phyloP scores from a whole-genome alignment of 2,888 invertebrate genomes.

The Spodoptera picta region DNA sequence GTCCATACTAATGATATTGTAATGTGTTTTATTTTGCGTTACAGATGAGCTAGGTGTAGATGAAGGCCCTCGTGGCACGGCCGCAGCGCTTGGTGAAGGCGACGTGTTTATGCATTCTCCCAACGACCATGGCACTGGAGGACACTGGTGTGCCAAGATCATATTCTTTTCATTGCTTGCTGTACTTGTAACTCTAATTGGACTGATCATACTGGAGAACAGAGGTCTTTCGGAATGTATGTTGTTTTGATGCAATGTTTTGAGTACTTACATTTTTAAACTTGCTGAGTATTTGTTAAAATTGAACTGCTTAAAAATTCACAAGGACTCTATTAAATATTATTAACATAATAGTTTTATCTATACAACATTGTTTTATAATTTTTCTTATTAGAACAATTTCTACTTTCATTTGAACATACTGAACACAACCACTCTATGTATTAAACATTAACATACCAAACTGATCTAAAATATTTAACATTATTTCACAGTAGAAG shows the following conservation, averaged over 20 bases:
- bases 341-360: too few species aligned
- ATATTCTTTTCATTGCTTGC: slow-evolving; percentile 93
- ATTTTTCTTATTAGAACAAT: too few species aligned
- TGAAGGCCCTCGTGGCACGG: slow-evolving; percentile 82
- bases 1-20: slow-evolving; percentile 28
- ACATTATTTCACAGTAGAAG: slow-evolving; percentile 74
- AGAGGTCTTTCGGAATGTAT: slow-evolving; percentile 92
- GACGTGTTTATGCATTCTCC: slow-evolving; percentile 94
- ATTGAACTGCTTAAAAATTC: too few species aligned
- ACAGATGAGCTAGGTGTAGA: slow-evolving; percentile 83
- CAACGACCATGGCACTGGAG: slow-evolving; percentile 93
- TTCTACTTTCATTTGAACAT: too few species aligned
- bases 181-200: slow-evolving; percentile 92
- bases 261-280: too few species aligned
- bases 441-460: too few species aligned
- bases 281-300: too few species aligned
- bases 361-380: too few species aligned
- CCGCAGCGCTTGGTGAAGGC: slow-evolving; percentile 87
- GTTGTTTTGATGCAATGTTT: neutral
- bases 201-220: slow-evolving; percentile 93
- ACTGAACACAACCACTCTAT: too few species aligned
- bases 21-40: slow-evolving; percentile 52
- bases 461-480: neutral
- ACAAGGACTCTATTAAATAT: too few species aligned
- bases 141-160: slow-evolving; percentile 95